phyloP scores from a whole-genome alignment of 2,113 vertebrate species.

The Peucedramus taeniatus region DNA sequence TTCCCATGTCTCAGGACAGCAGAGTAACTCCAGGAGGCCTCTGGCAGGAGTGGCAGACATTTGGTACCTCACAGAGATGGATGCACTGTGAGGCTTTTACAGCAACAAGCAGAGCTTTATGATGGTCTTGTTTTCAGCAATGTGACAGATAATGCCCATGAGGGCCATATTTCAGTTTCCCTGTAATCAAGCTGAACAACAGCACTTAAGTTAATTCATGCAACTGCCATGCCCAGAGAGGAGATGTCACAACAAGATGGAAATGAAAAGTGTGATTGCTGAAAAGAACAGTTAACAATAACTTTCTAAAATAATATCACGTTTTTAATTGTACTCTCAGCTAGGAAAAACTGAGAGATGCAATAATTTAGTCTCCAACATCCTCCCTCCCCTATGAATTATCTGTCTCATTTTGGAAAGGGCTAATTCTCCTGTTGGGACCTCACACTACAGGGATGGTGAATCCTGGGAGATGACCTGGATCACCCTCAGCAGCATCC shows the following conservation, averaged over 20 bases:
- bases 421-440: not conserved
- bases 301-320: not conserved
- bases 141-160: not conserved
- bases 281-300: not conserved
- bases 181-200: slow-evolving; percentile 53
- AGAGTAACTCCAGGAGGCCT: not conserved
- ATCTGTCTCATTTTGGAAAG: not conserved
- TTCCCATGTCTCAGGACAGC: not conserved
- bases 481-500: not conserved
- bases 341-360: not conserved
- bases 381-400: not conserved
- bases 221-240: slow-evolving; percentile 6
- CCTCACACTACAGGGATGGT: not conserved
- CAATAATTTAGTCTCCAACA: not conserved
- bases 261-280: not conserved
- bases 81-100: not conserved
- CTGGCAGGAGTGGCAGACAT: not conserved
- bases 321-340: not conserved
- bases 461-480: not conserved
- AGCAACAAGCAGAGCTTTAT: not conserved
- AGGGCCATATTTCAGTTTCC: slow-evolving; percentile 30
- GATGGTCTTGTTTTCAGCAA: not conserved
- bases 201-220: slow-evolving; percentile 55
- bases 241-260: slow-evolving; percentile 36
- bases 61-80: not conserved